Percentiles rank a stretch among this genome's conserved stretches.
These are phyloP conservation scores for Sander vitreus DNA, from an alignment of 2,113 vertebrate species.

Conservation along the genomic window DNA sequence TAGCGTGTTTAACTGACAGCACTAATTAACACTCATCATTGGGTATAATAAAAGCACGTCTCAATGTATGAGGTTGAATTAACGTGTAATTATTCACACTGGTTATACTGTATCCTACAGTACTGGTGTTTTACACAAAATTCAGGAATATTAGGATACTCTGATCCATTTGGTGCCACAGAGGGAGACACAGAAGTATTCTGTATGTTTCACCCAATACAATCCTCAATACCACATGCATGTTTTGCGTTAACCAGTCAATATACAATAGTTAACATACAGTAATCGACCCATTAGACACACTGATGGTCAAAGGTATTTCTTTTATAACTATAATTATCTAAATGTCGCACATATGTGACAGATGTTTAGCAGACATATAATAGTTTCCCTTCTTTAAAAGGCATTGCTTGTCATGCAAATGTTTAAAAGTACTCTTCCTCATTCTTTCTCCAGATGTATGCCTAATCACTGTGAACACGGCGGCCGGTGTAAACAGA, in stretches of 20 bases:
- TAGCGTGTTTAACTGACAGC: too few relatives aligned
- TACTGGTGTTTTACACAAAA: background rate
- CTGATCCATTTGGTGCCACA: background rate
- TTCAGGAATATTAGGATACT: too few relatives aligned
- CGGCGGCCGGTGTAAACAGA: slow-evolving; percentile 93
- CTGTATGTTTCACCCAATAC: background rate
- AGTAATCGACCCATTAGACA: background rate
- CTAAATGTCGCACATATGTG: background rate
- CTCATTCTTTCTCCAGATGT: slow-evolving; percentile 85
- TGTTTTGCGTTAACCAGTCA: background rate
- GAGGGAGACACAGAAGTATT: background rate
- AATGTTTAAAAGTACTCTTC: background rate
- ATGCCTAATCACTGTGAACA: slow-evolving; percentile 98
- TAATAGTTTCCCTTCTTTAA: background rate
- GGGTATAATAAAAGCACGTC: too few relatives aligned
- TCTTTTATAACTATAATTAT: background rate
- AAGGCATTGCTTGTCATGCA: background rate
- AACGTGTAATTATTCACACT: background rate
- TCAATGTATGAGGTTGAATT: background rate
- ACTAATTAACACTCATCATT: background rate
- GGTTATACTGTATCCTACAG: background rate
- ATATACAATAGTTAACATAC: background rate
- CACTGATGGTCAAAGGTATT: background rate
- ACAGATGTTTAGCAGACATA: background rate
- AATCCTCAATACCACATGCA: background rate